A percentile compares a stretch with the other conserved stretches of the same genome.
phyloP scores from a whole-genome alignment of 1,140 invertebrate genomes.

The Caenorhabditis remanei region DNA sequence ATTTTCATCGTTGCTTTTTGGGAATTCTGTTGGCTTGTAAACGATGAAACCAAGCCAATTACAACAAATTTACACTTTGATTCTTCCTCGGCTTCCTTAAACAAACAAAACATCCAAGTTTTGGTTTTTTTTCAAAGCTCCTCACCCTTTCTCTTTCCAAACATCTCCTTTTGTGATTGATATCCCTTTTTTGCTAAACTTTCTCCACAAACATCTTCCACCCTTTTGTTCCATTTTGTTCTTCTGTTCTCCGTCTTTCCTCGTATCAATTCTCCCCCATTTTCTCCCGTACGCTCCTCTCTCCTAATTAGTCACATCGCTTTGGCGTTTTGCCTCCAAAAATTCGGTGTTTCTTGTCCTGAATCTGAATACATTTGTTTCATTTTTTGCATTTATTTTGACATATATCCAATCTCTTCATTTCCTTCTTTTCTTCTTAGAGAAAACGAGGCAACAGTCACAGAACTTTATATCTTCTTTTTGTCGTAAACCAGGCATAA shows the following conservation, averaged over 20 bases:
- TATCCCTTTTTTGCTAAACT: slow-evolving; percentile 24
- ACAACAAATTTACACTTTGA: background rate
- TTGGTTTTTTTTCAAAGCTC: background rate
- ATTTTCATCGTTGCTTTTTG: background rate
- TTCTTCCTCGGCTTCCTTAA: background rate
- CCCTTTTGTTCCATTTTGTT: background rate
- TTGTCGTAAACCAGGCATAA: slow-evolving; percentile 7
- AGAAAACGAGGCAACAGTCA: background rate
- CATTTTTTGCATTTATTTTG: background rate
- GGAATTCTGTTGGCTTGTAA: background rate
- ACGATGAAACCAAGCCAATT: background rate
- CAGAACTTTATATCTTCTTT: background rate
- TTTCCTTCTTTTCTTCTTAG: background rate
- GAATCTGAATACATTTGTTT: slow-evolving; percentile 45
- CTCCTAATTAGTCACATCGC: slow-evolving; percentile 40
- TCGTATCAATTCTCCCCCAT: slow-evolving; percentile 21
- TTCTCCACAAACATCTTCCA: slow-evolving; percentile 21
- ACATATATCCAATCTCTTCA: slow-evolving; percentile 17
- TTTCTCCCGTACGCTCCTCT: background rate
- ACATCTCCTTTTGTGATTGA: slow-evolving; percentile 45
- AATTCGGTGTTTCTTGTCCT: slow-evolving; percentile 19
- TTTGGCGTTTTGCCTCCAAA: background rate
- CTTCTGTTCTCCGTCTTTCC: background rate
- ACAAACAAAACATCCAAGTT: slow-evolving; percentile 31
- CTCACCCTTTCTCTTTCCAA: background rate